A percentile compares a stretch with the other conserved stretches of the same genome.
Evolutionary conservation across 2,888 invertebrate species (phyloP).

Genomic region (Sarcophaga subvicina): DNA sequence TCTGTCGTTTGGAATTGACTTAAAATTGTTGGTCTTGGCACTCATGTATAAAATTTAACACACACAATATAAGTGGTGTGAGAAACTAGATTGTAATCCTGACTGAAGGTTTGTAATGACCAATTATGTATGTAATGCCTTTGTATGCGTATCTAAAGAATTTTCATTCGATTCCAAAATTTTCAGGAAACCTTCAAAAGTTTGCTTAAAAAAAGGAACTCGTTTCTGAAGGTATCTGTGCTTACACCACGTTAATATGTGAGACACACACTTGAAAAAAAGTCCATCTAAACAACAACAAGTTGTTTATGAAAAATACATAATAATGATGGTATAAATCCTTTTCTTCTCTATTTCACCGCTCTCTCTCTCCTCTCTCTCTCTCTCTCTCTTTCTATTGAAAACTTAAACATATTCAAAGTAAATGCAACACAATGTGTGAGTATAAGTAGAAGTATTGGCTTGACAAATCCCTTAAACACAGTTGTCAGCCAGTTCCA

Average conservation of each 20-base stretch:
- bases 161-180: no score
- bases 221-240: background rate
- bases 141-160: no score
- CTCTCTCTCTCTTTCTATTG: background rate
- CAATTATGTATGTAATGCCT: no score
- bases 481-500: slow-evolving; percentile 8
- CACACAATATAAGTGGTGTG: no score
- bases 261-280: slow-evolving; percentile 1
- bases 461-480: slow-evolving; percentile 42
- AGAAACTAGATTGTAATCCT: no score
- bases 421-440: background rate
- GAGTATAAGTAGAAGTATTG: slow-evolving; percentile 15
- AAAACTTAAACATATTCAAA: background rate
- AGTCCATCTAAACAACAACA: slow-evolving; percentile 58
- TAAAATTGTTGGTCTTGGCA: no score
- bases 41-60: no score
- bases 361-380: background rate
- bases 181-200: no score
- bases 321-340: slow-evolving; percentile 60
- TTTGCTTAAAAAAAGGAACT: no score
- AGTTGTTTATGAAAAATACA: slow-evolving; percentile 67
- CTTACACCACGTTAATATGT: background rate
- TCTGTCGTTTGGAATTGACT: no score
- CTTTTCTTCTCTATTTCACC: slow-evolving; percentile 7
- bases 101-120: no score